A percentile compares a stretch with the other conserved stretches of the same genome.
Conservation (phyloP, 2,797 vertebrate species). For the Pyrocephalus nanus region DNA sequence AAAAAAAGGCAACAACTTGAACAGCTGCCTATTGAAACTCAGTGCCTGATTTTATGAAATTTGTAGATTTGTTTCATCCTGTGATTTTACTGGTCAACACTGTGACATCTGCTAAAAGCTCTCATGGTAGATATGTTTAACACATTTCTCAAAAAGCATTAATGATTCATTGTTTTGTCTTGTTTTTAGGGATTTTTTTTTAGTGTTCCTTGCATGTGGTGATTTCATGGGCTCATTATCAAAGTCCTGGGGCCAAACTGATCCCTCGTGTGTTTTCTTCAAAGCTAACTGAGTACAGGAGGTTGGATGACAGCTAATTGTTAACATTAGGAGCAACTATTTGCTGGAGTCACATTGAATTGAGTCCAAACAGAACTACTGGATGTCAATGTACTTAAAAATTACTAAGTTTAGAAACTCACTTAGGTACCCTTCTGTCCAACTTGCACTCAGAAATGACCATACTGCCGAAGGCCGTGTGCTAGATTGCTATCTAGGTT, state of each 20-base stretch:
- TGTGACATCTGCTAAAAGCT: slow-evolving; percentile 42
- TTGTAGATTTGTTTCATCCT: slow-evolving; percentile 35
- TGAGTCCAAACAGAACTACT: neutral
- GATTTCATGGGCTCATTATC: neutral
- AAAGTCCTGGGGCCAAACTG: neutral
- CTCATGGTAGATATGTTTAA: slow-evolving; percentile 8
- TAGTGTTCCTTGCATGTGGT: neutral
- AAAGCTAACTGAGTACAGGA: neutral
- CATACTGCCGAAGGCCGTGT: accelerated
- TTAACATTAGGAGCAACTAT: neutral
- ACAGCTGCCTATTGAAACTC: slow-evolving; percentile 29
- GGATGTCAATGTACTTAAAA: neutral
- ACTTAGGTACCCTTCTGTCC: neutral
- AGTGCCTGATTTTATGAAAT: slow-evolving; percentile 21
- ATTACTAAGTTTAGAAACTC: neutral
- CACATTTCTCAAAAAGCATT: neutral
- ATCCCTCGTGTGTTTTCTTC: neutral
- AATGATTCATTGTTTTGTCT: slow-evolving; percentile 12
- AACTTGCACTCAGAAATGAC: neutral
- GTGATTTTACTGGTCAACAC: neutral
- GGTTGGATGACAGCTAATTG: neutral
- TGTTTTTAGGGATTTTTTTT: neutral
- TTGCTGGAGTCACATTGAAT: neutral
- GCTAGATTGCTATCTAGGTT: neutral
- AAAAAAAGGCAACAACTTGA: slow-evolving; percentile 11